These are phyloP conservation scores for Fistularia tabacaria DNA, from an alignment of 2,797 vertebrate genomes.

Conservation along the genomic window DNA sequence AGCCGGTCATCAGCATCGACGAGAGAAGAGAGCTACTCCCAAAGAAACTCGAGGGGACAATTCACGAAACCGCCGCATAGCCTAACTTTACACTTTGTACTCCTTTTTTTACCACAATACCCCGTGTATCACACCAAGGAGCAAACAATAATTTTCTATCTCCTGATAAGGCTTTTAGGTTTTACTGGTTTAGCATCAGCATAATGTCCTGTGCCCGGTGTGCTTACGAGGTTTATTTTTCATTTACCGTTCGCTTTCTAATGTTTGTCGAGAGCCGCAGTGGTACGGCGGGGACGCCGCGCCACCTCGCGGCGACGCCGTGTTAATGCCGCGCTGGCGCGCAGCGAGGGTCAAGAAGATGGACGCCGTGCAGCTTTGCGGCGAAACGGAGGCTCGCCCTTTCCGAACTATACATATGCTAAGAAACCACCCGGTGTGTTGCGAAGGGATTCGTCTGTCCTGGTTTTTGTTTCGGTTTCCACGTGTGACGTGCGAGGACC, in stretches of 20 bases:
- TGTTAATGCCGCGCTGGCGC: slow-evolving; percentile 65
- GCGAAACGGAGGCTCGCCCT: too few species aligned
- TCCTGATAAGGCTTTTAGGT: slow-evolving; percentile 88
- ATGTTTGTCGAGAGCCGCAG: slow-evolving; percentile 73
- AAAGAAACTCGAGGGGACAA: slow-evolving; percentile 99
- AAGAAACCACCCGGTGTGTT: too few species aligned
- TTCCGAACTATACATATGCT: too few species aligned
- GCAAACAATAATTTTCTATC: slow-evolving; percentile 89
- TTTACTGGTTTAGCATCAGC: slow-evolving; percentile 84
- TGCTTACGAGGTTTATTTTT: slow-evolving; percentile 84
- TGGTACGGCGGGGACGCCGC: slow-evolving; percentile 75
- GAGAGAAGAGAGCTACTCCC: slow-evolving; percentile 99
- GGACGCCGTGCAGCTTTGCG: too few species aligned
- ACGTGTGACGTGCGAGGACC: too few species aligned
- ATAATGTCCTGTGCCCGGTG: slow-evolving; percentile 84
- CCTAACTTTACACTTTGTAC: slow-evolving; percentile 86
- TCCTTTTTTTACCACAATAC: slow-evolving; percentile 76
- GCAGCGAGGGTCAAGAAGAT: slow-evolving; percentile 18
- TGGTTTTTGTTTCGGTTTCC: neutral
- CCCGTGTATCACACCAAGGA: slow-evolving; percentile 80
- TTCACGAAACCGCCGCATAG: slow-evolving; percentile 99
- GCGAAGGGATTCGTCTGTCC: neutral
- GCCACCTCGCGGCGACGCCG: too few species aligned
- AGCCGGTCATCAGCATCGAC: slow-evolving; percentile 94
- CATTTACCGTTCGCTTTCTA: slow-evolving; percentile 61